These are phyloP conservation scores for Coremacera marginata DNA, from an alignment of 2,888 invertebrate genomes.

Conservation along the genomic window DNA sequence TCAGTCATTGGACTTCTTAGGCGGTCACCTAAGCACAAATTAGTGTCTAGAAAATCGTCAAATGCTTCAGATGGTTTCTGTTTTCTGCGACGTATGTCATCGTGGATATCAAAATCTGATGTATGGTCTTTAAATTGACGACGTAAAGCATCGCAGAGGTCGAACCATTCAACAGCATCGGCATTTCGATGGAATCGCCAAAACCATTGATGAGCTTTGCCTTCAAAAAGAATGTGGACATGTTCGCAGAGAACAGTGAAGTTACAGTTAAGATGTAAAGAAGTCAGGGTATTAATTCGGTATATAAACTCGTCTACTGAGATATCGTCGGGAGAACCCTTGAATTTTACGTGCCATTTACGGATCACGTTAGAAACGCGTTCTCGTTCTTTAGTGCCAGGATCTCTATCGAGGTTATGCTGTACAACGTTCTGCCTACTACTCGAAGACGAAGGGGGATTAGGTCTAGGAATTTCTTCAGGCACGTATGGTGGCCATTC, in stretches of 20 bases:
- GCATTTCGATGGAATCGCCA: conserved; percentile 33
- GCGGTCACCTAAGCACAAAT: conserved; percentile 30
- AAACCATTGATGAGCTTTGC: conserved; percentile 35
- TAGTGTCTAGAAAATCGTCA: conserved; percentile 31
- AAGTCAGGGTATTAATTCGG: conserved; percentile 30
- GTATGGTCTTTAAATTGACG: conserved; percentile 25
- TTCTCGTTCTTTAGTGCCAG: not conserved
- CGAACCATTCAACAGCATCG: conserved; percentile 20
- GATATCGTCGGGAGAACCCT: conserved; percentile 13
- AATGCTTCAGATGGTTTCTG: conserved; percentile 24
- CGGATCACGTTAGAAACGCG: conserved; percentile 16
- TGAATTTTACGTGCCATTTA: conserved; percentile 27
- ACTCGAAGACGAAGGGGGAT: not conserved
- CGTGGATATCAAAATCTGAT: conserved; percentile 35
- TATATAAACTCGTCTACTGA: conserved; percentile 36
- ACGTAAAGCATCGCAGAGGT: conserved; percentile 21
- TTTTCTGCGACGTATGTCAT: conserved; percentile 33
- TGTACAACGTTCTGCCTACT: not conserved
- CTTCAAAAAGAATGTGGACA: conserved; percentile 30
- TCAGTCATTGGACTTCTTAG: conserved; percentile 15
- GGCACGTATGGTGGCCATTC: too few species aligned
- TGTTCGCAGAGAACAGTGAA: not conserved
- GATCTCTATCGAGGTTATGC: not conserved
- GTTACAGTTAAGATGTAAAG: conserved; percentile 23
- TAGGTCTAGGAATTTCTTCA: not conserved